phyloP scores from a whole-genome alignment of 2,888 invertebrate genomes.

The Drosophila yooni region DNA sequence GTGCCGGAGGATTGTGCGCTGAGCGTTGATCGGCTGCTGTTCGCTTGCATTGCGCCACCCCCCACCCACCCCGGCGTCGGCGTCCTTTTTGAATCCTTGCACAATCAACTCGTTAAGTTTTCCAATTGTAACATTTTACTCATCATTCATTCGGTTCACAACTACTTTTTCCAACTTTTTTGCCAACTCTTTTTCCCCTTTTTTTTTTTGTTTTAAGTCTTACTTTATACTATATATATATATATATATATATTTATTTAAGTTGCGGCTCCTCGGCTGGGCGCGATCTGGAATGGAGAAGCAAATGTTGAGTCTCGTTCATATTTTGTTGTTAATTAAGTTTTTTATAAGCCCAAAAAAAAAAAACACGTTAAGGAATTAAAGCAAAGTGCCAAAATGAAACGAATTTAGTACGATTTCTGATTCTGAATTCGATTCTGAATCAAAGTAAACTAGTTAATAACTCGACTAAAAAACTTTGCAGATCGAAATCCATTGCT shows the following conservation, averaged over 20 bases:
- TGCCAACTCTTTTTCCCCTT: not conserved
- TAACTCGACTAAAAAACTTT: not conserved
- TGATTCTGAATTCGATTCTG: not conserved
- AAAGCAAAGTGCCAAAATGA: not conserved
- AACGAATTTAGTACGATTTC: not conserved
- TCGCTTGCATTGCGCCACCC: slow-evolving; percentile 80
- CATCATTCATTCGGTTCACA: not conserved
- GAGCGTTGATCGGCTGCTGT: slow-evolving; percentile 80
- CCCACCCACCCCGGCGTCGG: slow-evolving; percentile 24
- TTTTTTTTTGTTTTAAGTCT: not conserved
- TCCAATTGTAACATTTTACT: slow-evolving; percentile 25
- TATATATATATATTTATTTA: not conserved
- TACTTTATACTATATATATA: not conserved
- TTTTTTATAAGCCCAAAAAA: not conserved
- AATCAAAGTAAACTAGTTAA: not conserved
- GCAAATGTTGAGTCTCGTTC: not conserved
- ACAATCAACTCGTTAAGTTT: slow-evolving; percentile 35
- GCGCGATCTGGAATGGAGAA: not conserved
- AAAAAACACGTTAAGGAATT: not conserved
- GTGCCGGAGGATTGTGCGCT: slow-evolving; percentile 84
- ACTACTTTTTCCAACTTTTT: not conserved
- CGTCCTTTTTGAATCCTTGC: slow-evolving; percentile 18
- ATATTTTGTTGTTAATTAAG: not conserved
- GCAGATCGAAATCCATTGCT: not conserved
- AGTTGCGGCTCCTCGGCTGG: not conserved